A percentile compares a stretch with the other conserved stretches of the same genome.
Evolutionary conservation across 2,797 vertebrate genomes (phyloP).

Genomic region (Epinephelus malabaricus): DNA sequence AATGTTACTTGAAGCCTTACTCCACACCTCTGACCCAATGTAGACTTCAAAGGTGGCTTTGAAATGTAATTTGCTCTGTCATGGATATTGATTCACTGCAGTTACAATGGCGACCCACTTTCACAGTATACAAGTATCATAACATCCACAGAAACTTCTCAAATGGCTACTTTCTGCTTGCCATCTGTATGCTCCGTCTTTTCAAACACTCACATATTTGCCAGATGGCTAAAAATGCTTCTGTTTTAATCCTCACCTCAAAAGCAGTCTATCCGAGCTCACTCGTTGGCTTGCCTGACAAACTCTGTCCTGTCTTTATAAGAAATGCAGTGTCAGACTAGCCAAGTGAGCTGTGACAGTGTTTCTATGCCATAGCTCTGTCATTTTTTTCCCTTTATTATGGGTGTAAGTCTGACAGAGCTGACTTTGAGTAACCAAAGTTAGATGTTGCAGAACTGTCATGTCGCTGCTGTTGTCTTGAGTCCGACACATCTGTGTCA

Average conservation of each 20-base stretch:
- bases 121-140: background rate
- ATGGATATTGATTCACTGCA: background rate
- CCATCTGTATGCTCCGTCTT: background rate
- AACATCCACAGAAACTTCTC: background rate
- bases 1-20: background rate
- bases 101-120: constrained; percentile 16
- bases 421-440: constrained; percentile 7
- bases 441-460: constrained; percentile 7
- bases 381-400: background rate
- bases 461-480: background rate
- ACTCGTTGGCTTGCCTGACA: background rate
- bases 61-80: background rate
- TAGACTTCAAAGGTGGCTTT: background rate
- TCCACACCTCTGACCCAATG: no score
- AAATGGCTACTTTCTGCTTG: background rate
- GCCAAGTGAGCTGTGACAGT: background rate
- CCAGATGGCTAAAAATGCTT: constrained; percentile 11
- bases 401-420: background rate
- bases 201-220: background rate
- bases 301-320: background rate
- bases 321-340: constrained; percentile 2
- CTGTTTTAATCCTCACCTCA: constrained; percentile 10
- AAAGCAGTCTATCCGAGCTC: background rate
- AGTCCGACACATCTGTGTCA: constrained; percentile 6
- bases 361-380: background rate